Base-by-base conservation (phyloP, 2,888 invertebrate species). In the Drosophila emarginata region DNA sequence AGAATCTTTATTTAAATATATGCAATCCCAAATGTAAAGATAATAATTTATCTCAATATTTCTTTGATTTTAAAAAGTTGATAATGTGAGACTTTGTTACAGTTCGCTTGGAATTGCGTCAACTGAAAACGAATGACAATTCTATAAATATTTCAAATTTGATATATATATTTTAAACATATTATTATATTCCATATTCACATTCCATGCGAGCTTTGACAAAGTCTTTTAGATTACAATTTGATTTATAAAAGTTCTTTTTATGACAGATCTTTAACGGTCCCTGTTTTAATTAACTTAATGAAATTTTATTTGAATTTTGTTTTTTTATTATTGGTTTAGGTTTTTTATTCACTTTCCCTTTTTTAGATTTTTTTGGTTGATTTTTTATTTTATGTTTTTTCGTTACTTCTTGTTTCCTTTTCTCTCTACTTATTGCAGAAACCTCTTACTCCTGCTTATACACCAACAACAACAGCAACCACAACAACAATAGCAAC, bases 341-440 rank as follows among this genome's bases (percentile, higher is more conserved):
- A 36, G 15, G 52, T 39, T 40, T 45, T 45, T 11, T 61, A 67
- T 62, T 56, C 26, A 15, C 37, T 67, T 15, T 37, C 32, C 32
- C 9, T 50, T 54, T 54, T 66, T 36, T 18, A n/a, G 28, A 36
- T 70, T 77, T 70, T 77, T 78, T 69, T 50, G 68, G 75, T 81
- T 79, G 56, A 67, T 61, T 74, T 78, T 84, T 87, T 79, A 72
- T 77, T 88, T 87, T 86, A 81, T 83, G 72, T 78, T 86, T 71
- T 79, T 90, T 87, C 86, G 84, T 85, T 85, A 85, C 84, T 85
- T 85, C 84, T 85, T 87, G 45, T 54, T 86, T 87, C 78, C 87
- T 85, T 90, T 89, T 90, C 87, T 90, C 87, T 90, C 85, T 90
- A 89, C 84, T 86, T 89, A 87, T 90, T 90, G 78, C 90, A 90